These are phyloP conservation scores for Sepioteuthis lessoniana DNA, from an alignment of 2,888 invertebrate genomes.

Conservation along the genomic window DNA sequence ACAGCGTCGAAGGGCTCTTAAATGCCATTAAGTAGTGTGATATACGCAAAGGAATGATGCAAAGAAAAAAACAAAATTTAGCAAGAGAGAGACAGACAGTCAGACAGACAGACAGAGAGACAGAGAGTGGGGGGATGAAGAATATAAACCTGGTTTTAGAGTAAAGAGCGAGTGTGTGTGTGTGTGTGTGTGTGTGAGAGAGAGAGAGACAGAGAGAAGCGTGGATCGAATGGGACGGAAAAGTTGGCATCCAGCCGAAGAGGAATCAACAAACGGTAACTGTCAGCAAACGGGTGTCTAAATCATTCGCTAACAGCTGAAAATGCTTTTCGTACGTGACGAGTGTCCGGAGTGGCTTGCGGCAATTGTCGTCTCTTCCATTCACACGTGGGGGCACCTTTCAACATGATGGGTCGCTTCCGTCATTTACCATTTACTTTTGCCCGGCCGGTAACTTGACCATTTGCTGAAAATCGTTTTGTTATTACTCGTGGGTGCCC, in stretches of 20 bases:
- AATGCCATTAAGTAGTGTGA: too few species aligned
- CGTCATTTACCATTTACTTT: background rate
- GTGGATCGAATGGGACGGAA: background rate
- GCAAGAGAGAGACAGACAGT: too few species aligned
- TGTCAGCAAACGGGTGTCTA: background rate
- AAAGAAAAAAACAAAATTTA: too few species aligned
- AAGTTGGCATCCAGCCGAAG: background rate
- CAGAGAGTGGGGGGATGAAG: too few species aligned
- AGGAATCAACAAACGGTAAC: background rate
- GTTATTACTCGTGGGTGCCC: background rate
- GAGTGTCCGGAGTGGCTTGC: background rate
- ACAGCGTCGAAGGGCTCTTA: too few species aligned
- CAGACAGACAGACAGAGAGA: too few species aligned
- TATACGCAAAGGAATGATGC: too few species aligned
- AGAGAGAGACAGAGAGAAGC: background rate
- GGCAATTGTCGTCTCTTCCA: conserved; percentile 1
- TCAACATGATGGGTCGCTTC: background rate
- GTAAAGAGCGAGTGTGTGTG: too few species aligned
- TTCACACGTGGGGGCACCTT: background rate
- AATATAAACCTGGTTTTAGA: too few species aligned
- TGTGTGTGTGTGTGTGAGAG: too few species aligned
- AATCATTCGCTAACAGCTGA: background rate
- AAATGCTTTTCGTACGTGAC: conserved; percentile 12
- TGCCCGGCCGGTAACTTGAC: background rate
- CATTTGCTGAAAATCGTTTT: background rate